Evolutionary conservation across 2,888 invertebrate species (phyloP).

Genomic region (Lycophotia porphyrea): DNA sequence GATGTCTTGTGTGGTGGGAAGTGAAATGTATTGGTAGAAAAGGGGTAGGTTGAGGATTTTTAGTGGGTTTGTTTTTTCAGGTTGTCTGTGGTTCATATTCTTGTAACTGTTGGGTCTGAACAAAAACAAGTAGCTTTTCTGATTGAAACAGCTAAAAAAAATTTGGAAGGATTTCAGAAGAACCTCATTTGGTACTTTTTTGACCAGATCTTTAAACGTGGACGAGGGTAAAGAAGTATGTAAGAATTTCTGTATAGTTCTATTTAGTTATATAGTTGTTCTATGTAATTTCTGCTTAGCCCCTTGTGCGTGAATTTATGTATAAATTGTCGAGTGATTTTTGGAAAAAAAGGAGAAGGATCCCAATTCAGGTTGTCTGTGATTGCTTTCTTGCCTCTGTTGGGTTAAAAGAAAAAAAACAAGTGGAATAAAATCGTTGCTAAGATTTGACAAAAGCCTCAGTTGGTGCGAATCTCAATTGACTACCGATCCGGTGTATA

Average conservation of each 20-base stretch:
- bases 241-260: not conserved
- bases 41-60: constrained; percentile 33
- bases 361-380: not conserved
- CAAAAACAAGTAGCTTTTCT: not conserved
- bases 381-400: not conserved
- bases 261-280: not conserved
- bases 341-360: not conserved
- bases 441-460: not conserved
- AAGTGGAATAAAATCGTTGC: not conserved
- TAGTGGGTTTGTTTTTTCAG: constrained; percentile 7
- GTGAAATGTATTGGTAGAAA: constrained; percentile 54
- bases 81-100: not conserved
- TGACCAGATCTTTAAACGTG: not conserved
- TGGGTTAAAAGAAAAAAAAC: not conserved
- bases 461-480: not conserved
- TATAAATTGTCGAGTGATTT: not conserved
- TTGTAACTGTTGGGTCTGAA: not conserved
- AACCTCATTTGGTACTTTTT: not conserved
- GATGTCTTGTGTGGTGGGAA: constrained; percentile 64
- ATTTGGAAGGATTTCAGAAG: not conserved
- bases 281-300: not conserved
- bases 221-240: not conserved
- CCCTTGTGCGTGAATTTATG: not conserved
- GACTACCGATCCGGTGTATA: not conserved
- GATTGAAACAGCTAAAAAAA: not conserved